phyloP scores from a whole-genome alignment of 2,797 vertebrate species.

The Lemur catta region DNA sequence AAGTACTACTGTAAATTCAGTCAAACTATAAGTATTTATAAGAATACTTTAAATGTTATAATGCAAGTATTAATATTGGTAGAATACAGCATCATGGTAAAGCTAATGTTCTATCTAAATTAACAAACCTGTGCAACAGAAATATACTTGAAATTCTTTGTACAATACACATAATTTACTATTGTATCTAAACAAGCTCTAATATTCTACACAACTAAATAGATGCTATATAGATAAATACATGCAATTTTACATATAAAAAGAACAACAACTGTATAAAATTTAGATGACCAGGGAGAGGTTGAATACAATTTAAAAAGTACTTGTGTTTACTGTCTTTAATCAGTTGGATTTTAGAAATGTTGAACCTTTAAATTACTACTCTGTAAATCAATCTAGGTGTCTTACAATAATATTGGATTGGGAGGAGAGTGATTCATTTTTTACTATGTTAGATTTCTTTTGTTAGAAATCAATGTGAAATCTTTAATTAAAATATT shows the following conservation, averaged over 20 bases:
- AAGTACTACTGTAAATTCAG: not conserved
- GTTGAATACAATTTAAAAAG: not conserved
- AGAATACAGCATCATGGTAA: not conserved
- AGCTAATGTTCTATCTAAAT: not conserved
- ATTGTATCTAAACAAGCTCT: not conserved
- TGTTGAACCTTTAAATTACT: not conserved
- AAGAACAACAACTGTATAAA: not conserved
- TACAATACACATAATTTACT: not conserved
- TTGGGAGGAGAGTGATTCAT: not conserved
- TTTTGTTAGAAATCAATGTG: not conserved
- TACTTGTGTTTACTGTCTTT: not conserved
- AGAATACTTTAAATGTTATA: not conserved
- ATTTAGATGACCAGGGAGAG: not conserved
- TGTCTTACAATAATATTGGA: not conserved
- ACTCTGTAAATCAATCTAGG: not conserved
- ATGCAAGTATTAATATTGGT: not conserved
- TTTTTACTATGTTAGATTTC: not conserved
- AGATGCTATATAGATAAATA: not conserved
- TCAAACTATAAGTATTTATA: not conserved
- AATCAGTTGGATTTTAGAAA: not conserved
- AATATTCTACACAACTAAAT: not conserved
- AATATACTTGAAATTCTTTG: not conserved
- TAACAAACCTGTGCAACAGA: not conserved
- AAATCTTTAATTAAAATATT: not conserved
- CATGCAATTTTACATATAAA: not conserved